Percentiles rank a stretch among this genome's conserved stretches.
Conservation (phyloP, 2,113 vertebrate genomes). For the Carassius gibelio region DNA sequence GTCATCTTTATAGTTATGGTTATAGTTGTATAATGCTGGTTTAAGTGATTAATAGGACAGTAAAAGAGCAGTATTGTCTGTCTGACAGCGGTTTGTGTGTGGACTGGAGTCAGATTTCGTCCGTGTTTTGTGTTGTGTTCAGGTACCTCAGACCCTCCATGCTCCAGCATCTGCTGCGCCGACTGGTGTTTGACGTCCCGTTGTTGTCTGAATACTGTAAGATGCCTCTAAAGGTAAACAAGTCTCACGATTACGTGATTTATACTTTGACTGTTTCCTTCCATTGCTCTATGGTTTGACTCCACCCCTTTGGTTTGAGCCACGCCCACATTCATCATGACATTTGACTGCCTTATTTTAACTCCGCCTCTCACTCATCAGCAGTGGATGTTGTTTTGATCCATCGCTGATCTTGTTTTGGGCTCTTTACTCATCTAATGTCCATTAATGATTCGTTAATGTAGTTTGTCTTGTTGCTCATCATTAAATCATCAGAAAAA, state of each 20-base stretch:
- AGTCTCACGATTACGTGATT: background rate
- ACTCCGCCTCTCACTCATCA: too few species aligned
- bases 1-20: too few species aligned
- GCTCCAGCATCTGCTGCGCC: constrained; percentile 92
- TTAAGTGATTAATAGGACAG: too few species aligned
- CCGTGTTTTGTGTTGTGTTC: constrained; percentile 7
- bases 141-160: constrained; percentile 95
- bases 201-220: constrained; percentile 95
- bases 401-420: background rate
- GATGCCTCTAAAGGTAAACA: constrained; percentile 83
- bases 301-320: background rate
- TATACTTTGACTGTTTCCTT: background rate
- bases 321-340: background rate
- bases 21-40: too few species aligned
- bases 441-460: too few species aligned
- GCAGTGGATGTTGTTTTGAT: background rate
- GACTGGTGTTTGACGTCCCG: constrained; percentile 96
- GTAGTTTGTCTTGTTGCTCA: too few species aligned
- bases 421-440: background rate
- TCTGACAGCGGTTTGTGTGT: too few species aligned
- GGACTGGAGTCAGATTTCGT: too few species aligned
- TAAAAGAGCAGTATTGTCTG: too few species aligned
- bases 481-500: too few species aligned
- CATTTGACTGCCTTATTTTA: background rate
- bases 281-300: background rate